Percentiles rank a stretch among this genome's conserved stretches.
Conservation (phyloP, 1,140 invertebrate species). For the Nephotettix cincticeps region DNA sequence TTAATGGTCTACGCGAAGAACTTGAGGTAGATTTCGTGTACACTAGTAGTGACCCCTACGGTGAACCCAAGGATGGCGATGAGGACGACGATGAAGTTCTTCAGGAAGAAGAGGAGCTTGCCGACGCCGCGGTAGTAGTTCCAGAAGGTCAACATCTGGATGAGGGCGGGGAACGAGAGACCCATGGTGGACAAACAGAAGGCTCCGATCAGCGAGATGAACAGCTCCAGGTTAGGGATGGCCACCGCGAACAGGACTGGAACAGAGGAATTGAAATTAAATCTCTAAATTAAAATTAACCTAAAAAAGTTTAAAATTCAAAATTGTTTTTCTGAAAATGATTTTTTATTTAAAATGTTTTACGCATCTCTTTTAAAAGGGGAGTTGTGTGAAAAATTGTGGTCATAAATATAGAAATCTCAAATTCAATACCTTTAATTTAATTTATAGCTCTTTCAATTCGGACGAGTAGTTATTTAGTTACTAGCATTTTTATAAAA, state of each 20-base stretch:
- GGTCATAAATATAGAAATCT: too few relatives aligned
- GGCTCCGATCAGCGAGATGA: constrained; percentile 86
- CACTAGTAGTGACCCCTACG: constrained; percentile 67
- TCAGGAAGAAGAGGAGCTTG: constrained; percentile 50
- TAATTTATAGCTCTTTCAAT: too few relatives aligned
- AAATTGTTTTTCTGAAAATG: too few relatives aligned
- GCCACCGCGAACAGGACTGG: constrained; percentile 74
- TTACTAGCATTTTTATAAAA: too few relatives aligned
- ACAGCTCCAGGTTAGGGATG: constrained; percentile 77
- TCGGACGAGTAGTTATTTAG: too few relatives aligned
- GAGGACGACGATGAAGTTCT: constrained; percentile 58
- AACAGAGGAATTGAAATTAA: too few relatives aligned
- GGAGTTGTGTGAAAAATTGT: too few relatives aligned
- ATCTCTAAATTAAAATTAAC: too few relatives aligned
- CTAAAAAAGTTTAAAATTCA: too few relatives aligned
- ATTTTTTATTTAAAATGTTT: too few relatives aligned
- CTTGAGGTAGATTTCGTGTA: constrained; percentile 57
- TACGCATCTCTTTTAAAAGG: too few relatives aligned
- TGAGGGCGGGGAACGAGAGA: constrained; percentile 78
- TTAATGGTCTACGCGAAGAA: constrained; percentile 32
- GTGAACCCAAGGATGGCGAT: constrained; percentile 68
- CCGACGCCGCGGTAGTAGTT: constrained; percentile 54
- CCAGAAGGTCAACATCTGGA: constrained; percentile 68
- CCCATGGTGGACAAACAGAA: constrained; percentile 78
- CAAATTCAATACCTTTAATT: too few relatives aligned